These are phyloP conservation scores for Hycleus phaleratus DNA, from an alignment of 1,140 invertebrate species.

Conservation along the genomic window DNA sequence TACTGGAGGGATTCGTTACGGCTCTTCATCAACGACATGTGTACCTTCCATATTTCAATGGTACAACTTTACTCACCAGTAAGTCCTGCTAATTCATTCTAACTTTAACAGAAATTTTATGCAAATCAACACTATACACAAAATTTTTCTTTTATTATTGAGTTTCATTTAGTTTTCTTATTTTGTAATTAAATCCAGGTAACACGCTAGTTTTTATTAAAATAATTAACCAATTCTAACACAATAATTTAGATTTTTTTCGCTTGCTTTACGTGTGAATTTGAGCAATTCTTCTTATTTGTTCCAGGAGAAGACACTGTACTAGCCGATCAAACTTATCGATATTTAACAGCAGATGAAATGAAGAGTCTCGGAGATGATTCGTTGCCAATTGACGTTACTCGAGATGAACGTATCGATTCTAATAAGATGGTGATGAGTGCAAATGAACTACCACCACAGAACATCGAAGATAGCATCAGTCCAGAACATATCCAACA, in stretches of 20 bases:
- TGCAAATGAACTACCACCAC: constrained; percentile 42
- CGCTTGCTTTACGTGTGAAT: too few relatives aligned
- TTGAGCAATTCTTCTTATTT: constrained; percentile 2
- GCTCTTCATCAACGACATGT: constrained; percentile 68
- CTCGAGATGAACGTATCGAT: constrained; percentile 75
- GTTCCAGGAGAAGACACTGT: constrained; percentile 76
- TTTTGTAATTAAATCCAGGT: too few relatives aligned
- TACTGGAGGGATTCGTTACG: constrained; percentile 49
- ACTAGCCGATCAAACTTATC: constrained; percentile 83
- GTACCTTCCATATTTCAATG: constrained; percentile 68
- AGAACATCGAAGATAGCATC: constrained; percentile 53
- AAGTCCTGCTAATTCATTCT: constrained; percentile 45
- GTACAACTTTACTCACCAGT: constrained; percentile 65
- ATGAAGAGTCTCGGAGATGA: constrained; percentile 93
- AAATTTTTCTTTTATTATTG: too few relatives aligned
- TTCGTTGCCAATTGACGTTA: constrained; percentile 86
- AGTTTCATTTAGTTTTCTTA: too few relatives aligned
- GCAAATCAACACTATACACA: too few relatives aligned
- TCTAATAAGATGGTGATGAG: constrained; percentile 46
- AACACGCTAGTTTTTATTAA: too few relatives aligned
- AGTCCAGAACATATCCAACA: constrained; percentile 55
- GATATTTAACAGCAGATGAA: constrained; percentile 86
- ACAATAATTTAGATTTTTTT: too few relatives aligned
- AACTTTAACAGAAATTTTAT: too few relatives aligned
- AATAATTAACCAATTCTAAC: too few relatives aligned